These are phyloP conservation scores for Salvelinus alpinus DNA, from an alignment of 2,113 vertebrate genomes.

Conservation along the genomic window DNA sequence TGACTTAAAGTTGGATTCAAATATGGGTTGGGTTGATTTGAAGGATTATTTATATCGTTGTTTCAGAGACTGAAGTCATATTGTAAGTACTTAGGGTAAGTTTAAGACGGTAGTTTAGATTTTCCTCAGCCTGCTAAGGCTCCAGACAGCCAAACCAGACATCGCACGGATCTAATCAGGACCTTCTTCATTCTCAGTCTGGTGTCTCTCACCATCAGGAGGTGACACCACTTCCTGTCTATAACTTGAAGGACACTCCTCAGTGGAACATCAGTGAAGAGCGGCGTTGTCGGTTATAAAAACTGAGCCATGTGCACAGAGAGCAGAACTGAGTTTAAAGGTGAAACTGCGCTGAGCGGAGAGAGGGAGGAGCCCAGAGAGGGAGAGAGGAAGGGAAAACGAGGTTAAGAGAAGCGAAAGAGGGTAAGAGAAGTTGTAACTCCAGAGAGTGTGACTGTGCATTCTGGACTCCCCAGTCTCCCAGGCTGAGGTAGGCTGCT, in stretches of 20 bases:
- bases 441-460: slow-evolving; percentile 6
- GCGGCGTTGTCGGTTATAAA: neutral
- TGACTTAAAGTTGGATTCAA: too few species aligned
- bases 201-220: neutral
- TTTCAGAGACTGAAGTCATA: neutral
- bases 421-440: neutral
- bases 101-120: neutral
- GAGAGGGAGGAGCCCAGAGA: slow-evolving; percentile 2
- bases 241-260: slow-evolving; percentile 12
- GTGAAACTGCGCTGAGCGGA: slow-evolving; percentile 23
- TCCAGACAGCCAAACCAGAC: neutral
- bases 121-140: neutral
- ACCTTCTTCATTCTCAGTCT: slow-evolving; percentile 25
- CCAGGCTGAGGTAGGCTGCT: neutral
- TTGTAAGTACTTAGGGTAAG: neutral
- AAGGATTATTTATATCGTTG: neutral
- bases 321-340: slow-evolving; percentile 26
- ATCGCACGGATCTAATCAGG: neutral
- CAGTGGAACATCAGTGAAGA: slow-evolving; percentile 34
- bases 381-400: neutral
- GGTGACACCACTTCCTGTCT: slow-evolving; percentile 31
- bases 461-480: neutral
- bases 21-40: neutral
- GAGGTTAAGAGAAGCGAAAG: neutral
- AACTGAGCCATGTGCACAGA: neutral